These are phyloP conservation scores for Digitonthophagus gazella DNA, from an alignment of 2,888 invertebrate species.

Conservation along the genomic window DNA sequence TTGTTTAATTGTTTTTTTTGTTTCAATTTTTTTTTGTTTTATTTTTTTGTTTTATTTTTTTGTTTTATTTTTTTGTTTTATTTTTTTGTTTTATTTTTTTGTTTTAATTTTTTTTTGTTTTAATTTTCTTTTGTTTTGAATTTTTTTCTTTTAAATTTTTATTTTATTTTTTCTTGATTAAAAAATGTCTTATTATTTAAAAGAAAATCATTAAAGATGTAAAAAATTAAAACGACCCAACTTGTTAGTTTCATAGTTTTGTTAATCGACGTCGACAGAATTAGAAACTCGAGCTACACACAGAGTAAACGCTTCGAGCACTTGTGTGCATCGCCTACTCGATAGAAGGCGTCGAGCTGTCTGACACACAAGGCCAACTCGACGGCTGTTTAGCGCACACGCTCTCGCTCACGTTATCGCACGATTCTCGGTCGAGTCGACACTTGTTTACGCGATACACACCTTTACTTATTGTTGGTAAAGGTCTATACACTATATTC, in stretches of 20 bases:
- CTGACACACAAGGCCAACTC: background rate
- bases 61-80: too few species aligned
- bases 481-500: too few species aligned
- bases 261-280: background rate
- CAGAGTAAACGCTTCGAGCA: background rate
- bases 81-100: too few species aligned
- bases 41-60: too few species aligned
- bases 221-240: background rate
- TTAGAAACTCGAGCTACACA: background rate
- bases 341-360: background rate
- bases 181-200: too few species aligned
- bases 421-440: background rate
- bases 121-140: too few species aligned
- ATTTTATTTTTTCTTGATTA: too few species aligned
- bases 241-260: background rate
- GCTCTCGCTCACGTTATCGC: background rate
- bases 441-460: background rate
- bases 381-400: background rate
- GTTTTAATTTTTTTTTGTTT: too few species aligned
- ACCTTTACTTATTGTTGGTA: background rate
- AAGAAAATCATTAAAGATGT: background rate
- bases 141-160: too few species aligned
- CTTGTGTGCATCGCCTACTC: background rate
- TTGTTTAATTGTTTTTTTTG: too few species aligned
- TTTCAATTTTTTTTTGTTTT: too few species aligned